Evolutionary conservation across 2,797 vertebrate species (phyloP), one percentile per base, ranked within the genome.

Genomic region (Columba guinea): DNA sequence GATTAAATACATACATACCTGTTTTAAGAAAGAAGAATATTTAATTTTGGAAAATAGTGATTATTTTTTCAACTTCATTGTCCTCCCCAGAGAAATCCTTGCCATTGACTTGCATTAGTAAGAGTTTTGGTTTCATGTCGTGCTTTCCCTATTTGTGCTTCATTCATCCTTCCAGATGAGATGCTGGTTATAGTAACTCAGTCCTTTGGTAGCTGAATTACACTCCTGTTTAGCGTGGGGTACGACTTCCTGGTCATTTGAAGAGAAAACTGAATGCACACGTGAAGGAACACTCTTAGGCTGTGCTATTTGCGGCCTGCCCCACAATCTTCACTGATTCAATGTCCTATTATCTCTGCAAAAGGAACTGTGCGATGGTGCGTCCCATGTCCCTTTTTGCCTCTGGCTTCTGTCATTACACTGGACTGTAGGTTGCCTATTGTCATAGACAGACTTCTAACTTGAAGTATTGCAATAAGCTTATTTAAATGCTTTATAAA

Each of bases 71-170:
- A 39, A 55, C 17, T 63, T 78, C 11, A 24, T 1, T n/a, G 21
- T 53, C 19, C 26, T 4, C 2, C 5, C 2, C 4, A 39, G 4
- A 2, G 1, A 46, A 59, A 35, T 6, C 15, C 81, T 69, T 73
- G 46, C 12, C 7, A 15, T 28, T 65, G 27, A 30, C 13, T 64
- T 68, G 19, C 8, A 11, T 4, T 71, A 15, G 53, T 51, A 51
- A 17, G 18, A 41, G 17, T 77, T 78, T 78, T 16, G 7, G 10
- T 62, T 87, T 90, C 6, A 34, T 44, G 20, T 63, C 7, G 15
- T 59, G 0, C 21, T 90, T 53, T 12, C 4, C 21, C 22, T 26
- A 5, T 44, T 63, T 34, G 19, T 78, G 14, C 49, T 63, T 83
- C 28, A 17, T 55, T 59, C 12, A 37, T 4, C 2, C 34, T 73